phyloP scores from a whole-genome alignment of 2,797 vertebrate species.

The Pteronotus mesoamericanus region DNA sequence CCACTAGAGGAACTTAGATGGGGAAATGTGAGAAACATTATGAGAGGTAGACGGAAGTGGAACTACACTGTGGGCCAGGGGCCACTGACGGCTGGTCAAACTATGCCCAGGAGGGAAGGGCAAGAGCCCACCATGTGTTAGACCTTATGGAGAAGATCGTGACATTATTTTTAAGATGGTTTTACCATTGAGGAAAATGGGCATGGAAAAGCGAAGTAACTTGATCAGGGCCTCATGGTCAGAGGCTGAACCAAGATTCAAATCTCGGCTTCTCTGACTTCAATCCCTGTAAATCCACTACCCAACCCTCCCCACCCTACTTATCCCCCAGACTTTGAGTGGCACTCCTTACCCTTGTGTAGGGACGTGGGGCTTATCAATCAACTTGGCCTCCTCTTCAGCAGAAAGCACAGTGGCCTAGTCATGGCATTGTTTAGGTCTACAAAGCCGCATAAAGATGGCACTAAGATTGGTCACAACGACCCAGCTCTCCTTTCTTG shows the following conservation, averaged over 20 bases:
- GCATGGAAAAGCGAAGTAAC: not conserved
- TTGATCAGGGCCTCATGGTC: not conserved
- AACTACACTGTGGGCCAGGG: accelerated
- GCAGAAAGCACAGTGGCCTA: not conserved
- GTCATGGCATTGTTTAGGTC: not conserved
- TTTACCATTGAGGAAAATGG: not conserved
- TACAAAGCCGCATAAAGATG: not conserved
- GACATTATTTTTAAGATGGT: not conserved
- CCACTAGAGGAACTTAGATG: not conserved
- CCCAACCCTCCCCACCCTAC: not conserved
- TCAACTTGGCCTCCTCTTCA: not conserved
- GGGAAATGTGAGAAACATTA: not conserved
- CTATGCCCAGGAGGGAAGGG: no score
- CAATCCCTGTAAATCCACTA: not conserved
- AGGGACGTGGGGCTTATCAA: not conserved
- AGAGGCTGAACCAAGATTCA: not conserved
- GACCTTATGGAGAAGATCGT: not conserved
- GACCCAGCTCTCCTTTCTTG: not conserved
- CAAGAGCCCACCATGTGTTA: not conserved
- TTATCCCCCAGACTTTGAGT: not conserved
- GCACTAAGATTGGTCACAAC: not conserved
- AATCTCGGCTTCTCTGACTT: not conserved
- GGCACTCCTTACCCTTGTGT: not conserved
- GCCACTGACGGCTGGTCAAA: not conserved
- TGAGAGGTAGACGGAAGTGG: not conserved